A percentile compares a stretch with the other conserved stretches of the same genome.
phyloP scores from a whole-genome alignment of 2,113 vertebrate species.

The Cryptomyrus ogoouensis region DNA sequence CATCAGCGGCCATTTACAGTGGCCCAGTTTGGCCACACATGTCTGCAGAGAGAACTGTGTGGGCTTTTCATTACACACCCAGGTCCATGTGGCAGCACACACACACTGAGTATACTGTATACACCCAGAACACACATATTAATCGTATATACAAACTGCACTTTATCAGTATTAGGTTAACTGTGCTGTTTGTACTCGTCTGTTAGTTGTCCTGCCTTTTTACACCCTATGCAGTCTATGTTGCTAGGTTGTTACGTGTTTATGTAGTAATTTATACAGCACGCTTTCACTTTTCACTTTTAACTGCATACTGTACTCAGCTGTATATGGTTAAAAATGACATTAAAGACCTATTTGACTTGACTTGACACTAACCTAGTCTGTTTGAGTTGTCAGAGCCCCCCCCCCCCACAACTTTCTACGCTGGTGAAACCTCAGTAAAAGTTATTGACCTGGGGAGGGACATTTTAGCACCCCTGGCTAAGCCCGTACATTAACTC shows the following conservation, averaged over 20 bases:
- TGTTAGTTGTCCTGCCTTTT: no score
- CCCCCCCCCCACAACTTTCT: neutral
- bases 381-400: neutral
- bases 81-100: neutral
- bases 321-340: no score
- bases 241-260: no score
- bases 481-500: neutral
- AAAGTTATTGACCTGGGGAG: neutral
- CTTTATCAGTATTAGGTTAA: no score
- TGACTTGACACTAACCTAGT: neutral
- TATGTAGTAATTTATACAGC: no score
- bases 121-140: no score
- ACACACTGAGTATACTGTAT: neutral
- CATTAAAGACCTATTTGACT: no score
- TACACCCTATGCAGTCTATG: no score
- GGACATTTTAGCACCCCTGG: neutral
- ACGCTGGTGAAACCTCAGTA: neutral
- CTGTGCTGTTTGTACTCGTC: no score
- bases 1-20: constrained; percentile 41
- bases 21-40: constrained; percentile 36
- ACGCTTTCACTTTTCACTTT: no score
- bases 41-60: neutral
- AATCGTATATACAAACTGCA: no score
- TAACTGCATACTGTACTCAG: no score
- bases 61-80: constrained; percentile 26